Conservation (phyloP, 2,113 vertebrate species). For the Archocentrus centrarchus region DNA sequence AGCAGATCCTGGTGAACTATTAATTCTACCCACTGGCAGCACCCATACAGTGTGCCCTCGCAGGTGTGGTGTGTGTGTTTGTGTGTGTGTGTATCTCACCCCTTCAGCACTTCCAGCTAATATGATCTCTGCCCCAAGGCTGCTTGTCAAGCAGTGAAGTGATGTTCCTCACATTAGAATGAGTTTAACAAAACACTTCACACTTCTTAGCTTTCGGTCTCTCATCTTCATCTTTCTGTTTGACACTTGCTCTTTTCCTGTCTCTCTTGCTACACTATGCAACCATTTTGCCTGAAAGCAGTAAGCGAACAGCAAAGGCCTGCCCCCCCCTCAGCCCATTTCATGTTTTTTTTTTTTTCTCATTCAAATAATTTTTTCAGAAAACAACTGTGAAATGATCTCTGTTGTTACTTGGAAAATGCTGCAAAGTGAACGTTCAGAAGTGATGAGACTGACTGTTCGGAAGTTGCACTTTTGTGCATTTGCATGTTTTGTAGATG, state of each 20-base stretch:
- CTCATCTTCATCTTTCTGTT: constrained; percentile 29
- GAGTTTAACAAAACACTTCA: constrained; percentile 58
- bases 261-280: constrained; percentile 19
- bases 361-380: constrained; percentile 17
- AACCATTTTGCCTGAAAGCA: constrained; percentile 24
- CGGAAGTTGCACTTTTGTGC: neutral
- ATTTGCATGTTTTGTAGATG: constrained; percentile 8
- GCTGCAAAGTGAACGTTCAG: neutral
- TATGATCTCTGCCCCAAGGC: constrained; percentile 48
- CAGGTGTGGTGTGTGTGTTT: neutral
- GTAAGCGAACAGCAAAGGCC: neutral
- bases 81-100: neutral
- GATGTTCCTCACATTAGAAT: constrained; percentile 59
- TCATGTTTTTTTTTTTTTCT: neutral
- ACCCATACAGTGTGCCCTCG: constrained; percentile 5
- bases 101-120: constrained; percentile 24
- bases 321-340: constrained; percentile 9
- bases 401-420: neutral
- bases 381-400: neutral
- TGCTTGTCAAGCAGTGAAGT: constrained; percentile 51
- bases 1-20: neutral
- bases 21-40: constrained; percentile 15
- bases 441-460: neutral
- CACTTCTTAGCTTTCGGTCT: constrained; percentile 17
- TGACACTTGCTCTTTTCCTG: constrained; percentile 37